Base-by-base conservation (phyloP, 2,888 invertebrate genomes). In the Aromia moschata region DNA sequence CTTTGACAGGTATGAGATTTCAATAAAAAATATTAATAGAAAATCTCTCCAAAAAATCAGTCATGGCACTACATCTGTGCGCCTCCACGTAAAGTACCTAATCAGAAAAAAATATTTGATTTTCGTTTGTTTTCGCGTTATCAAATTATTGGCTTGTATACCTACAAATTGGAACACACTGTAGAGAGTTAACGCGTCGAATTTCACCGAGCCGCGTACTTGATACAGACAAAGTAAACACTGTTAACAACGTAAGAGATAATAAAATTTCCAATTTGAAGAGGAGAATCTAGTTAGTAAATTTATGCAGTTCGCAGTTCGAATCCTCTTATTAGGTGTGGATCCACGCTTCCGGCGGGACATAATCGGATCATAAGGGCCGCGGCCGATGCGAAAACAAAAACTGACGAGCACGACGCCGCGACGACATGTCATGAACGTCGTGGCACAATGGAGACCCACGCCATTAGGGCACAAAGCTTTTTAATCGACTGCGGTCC, bases 301-400 rank as follows among this genome's bases (percentile, higher is more conserved):
- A 49, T 36, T 31, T 36, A 46, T 46, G 33, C 31, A 15, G 46
- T 46, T 46, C 33, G 46, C 18, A 36, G 18, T 47, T 47, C 47
- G n/a, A 18, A 36, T 36, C 15, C 36, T 18, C 14, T 47, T 36
- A 17, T 18, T 17, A 17, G 2, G 18, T 17, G 36, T 12, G 1
- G 18, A 10, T 4, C 15, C 31, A 16, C 15, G 33, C 18, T 40
- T 17, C 17, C 15, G 16, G 40, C 3, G 10, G n/a, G 17, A 9
- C 18, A 17, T 40, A 40, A 40, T 40, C 17, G 17, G 40, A 40
- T 40, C 40, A 40, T 17, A 40, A 40, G 17, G 31, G 45, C 15
- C 11, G 10, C 15, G 16, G 12, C 12, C 9, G 18, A 18, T 9
- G 17, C 12, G 10, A 47, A 47, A 47, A 47, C 47, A 47, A 47